phyloP scores from a whole-genome alignment of 1,140 invertebrate genomes.

The Nasonia giraulti region DNA sequence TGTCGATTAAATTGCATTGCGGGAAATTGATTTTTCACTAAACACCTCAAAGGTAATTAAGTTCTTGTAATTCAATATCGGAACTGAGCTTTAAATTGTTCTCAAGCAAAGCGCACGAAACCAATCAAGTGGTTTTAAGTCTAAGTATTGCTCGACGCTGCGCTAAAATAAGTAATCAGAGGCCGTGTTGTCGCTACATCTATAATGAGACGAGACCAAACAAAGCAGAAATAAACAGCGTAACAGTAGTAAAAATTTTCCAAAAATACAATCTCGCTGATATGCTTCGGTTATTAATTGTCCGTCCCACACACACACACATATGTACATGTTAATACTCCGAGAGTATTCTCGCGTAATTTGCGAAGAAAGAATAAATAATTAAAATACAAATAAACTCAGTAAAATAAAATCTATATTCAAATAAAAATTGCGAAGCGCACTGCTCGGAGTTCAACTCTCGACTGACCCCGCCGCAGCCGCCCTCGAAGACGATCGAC shows the following conservation, averaged over 20 bases:
- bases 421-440: too few species aligned
- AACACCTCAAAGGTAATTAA: neutral
- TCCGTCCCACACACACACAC: conserved; percentile 10
- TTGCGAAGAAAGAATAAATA: too few species aligned
- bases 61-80: neutral
- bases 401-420: too few species aligned
- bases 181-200: neutral
- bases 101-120: neutral
- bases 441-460: too few species aligned
- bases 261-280: neutral
- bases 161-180: neutral
- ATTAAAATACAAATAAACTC: too few species aligned
- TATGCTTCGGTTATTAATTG: neutral
- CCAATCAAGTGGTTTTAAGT: neutral
- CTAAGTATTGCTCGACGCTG: neutral
- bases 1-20: conserved; percentile 1
- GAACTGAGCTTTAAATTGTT: neutral
- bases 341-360: too few species aligned
- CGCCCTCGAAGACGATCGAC: too few species aligned
- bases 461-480: too few species aligned
- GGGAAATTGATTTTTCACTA: conserved; percentile 10
- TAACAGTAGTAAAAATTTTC: neutral
- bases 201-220: neutral
- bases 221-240: neutral
- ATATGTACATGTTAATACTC: too few species aligned